Conservation (phyloP, 2,888 invertebrate genomes). For the Parthenolecanium corni region DNA sequence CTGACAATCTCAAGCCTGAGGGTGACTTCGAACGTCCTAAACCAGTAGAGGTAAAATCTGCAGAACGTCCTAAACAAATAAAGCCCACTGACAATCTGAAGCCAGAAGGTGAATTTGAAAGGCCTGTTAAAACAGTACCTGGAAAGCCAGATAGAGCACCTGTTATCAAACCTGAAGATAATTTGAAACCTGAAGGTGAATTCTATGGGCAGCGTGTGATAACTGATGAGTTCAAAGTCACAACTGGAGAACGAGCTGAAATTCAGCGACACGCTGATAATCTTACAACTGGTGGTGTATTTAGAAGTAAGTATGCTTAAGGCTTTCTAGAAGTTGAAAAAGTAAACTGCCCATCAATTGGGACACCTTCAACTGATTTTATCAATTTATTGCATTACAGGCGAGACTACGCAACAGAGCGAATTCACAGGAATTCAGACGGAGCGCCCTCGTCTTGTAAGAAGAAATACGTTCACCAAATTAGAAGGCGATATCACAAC, state of each 20-base stretch:
- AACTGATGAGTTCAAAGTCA: slow-evolving; percentile 38
- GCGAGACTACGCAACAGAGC: slow-evolving; percentile 55
- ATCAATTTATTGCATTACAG: slow-evolving; percentile 40
- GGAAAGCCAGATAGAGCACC: slow-evolving; percentile 34
- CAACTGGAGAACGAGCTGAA: slow-evolving; percentile 52
- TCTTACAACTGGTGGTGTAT: slow-evolving; percentile 52
- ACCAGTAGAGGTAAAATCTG: slow-evolving; percentile 38
- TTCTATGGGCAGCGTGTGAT: slow-evolving; percentile 36
- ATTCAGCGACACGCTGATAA: slow-evolving; percentile 54
- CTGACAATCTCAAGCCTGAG: slow-evolving; percentile 44
- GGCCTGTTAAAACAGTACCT: slow-evolving; percentile 35
- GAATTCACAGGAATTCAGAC: slow-evolving; percentile 58
- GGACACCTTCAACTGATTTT: not conserved
- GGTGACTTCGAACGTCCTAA: slow-evolving; percentile 41
- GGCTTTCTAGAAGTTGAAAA: not conserved
- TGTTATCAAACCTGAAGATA: slow-evolving; percentile 41
- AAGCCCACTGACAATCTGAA: slow-evolving; percentile 50
- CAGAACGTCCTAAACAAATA: slow-evolving; percentile 41
- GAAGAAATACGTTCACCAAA: slow-evolving; percentile 67
- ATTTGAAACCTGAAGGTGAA: slow-evolving; percentile 41
- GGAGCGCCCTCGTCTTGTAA: slow-evolving; percentile 51
- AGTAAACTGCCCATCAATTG: not conserved
- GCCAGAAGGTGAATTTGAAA: slow-evolving; percentile 40
- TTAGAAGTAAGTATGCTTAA: slow-evolving; percentile 46
- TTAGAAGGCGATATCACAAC: slow-evolving; percentile 60